Percentiles rank a stretch among this genome's conserved stretches.
phyloP scores from a whole-genome alignment of 2,113 vertebrate genomes.

The Peromyscus leucopus region DNA sequence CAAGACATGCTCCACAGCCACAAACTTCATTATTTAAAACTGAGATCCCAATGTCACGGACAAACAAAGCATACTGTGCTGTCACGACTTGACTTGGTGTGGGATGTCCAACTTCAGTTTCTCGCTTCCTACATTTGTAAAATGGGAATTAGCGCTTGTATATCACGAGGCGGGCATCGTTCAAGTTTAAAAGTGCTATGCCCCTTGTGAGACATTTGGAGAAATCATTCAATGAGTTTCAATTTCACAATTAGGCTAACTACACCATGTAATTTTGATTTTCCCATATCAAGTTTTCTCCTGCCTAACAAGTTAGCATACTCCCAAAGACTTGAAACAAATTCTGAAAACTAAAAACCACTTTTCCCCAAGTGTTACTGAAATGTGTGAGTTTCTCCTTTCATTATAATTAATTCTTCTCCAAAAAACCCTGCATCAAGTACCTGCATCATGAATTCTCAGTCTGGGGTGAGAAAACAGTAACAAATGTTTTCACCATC shows the following conservation, averaged over 20 bases:
- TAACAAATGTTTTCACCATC: not conserved
- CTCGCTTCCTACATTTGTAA: slow-evolving; percentile 62
- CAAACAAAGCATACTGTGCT: not conserved
- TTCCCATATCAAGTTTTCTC: not conserved
- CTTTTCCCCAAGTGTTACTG: slow-evolving; percentile 68
- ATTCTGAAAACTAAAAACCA: slow-evolving; percentile 60
- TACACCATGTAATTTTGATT: not conserved
- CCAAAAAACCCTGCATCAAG: not conserved
- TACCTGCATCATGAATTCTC: not conserved
- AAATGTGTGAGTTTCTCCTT: slow-evolving; percentile 71
- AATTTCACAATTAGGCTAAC: slow-evolving; percentile 50
- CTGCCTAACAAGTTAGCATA: not conserved
- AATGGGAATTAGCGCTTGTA: slow-evolving; percentile 2
- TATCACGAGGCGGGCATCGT: not conserved
- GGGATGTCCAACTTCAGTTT: slow-evolving; percentile 51
- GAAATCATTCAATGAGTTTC: slow-evolving; percentile 60
- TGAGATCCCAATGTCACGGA: not conserved
- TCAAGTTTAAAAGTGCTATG: not conserved
- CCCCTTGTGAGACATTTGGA: slow-evolving; percentile 1
- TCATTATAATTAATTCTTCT: slow-evolving; percentile 73
- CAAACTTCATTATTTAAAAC: not conserved
- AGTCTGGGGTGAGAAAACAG: not conserved
- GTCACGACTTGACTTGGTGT: not conserved
- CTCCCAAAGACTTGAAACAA: slow-evolving; percentile 7
- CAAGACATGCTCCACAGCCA: not conserved